Percentiles rank a stretch among this genome's conserved stretches.
Evolutionary conservation across 1,140 invertebrate species (phyloP).

Genomic region (Lepidurus packardi): DNA sequence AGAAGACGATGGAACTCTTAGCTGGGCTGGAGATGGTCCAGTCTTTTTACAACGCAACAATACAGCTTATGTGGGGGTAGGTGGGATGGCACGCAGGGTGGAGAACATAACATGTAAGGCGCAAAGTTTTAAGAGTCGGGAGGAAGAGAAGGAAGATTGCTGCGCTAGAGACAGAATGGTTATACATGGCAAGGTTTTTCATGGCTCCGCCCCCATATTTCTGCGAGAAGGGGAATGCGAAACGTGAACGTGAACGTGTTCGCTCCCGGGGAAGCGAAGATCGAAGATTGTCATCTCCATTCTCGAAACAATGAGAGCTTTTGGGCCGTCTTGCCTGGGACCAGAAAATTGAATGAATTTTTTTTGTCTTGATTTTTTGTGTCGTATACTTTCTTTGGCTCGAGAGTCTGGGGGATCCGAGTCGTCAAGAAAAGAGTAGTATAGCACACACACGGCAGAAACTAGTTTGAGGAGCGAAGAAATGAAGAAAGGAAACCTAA

Average conservation of each 20-base stretch:
- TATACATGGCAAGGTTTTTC: too few relatives aligned
- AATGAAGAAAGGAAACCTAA: not conserved
- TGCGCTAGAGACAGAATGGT: too few relatives aligned
- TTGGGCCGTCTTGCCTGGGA: not conserved
- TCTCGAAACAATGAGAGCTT: slow-evolving; percentile 7
- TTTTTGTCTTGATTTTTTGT: not conserved
- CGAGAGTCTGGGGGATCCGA: not conserved
- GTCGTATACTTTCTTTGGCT: not conserved
- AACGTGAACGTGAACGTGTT: too few relatives aligned
- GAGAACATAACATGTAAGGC: not conserved
- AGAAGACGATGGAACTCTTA: slow-evolving; percentile 1
- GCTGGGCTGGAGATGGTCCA: slow-evolving; percentile 6
- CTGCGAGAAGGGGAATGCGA: not conserved
- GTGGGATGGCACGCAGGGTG: not conserved
- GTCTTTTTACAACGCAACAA: not conserved
- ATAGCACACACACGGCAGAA: not conserved
- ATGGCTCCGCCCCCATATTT: not conserved
- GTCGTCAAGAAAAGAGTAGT: not conserved
- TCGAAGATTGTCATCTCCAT: slow-evolving; percentile 19
- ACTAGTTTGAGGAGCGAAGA: slow-evolving; percentile 7
- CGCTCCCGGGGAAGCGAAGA: not conserved
- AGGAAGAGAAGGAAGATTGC: too few relatives aligned
- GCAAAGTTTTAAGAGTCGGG: not conserved
- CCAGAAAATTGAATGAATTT: not conserved
- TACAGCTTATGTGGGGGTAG: not conserved